Evolutionary conservation across 2,888 invertebrate species (phyloP).

Genomic region (Heliconius ethilla): DNA sequence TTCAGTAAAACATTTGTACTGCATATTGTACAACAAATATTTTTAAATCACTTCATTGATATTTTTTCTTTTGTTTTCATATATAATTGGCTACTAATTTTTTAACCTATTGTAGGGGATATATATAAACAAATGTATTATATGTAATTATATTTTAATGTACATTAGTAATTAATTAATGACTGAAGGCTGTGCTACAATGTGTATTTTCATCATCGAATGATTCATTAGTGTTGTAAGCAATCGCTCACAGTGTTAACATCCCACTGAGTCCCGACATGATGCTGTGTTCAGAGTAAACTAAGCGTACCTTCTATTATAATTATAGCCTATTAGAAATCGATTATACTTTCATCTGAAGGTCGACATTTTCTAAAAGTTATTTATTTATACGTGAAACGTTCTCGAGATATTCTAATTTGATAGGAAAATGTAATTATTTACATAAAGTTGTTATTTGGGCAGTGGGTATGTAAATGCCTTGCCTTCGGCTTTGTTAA

Average conservation of each 20-base stretch:
- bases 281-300: constrained; percentile 37
- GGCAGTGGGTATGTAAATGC: neutral
- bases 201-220: constrained; percentile 17
- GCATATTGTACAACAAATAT: neutral
- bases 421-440: constrained; percentile 3
- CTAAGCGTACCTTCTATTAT: constrained; percentile 26
- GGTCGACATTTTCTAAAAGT: constrained; percentile 4
- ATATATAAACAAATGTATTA: neutral
- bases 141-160: neutral
- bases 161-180: neutral
- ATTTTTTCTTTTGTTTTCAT: neutral
- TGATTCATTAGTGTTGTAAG: constrained; percentile 13
- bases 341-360: constrained; percentile 14
- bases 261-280: constrained; percentile 28
- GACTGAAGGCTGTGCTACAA: constrained; percentile 21
- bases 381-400: neutral
- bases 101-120: neutral
- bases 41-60: neutral
- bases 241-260: constrained; percentile 6
- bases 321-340: constrained; percentile 29
- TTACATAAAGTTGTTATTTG: neutral
- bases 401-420: neutral
- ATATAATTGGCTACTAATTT: too few relatives aligned
- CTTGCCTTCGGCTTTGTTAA: constrained; percentile 4
- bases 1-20: neutral